Percentiles rank a stretch among this genome's conserved stretches.
Evolutionary conservation across 2,797 vertebrate genomes (phyloP).

Genomic region (Hylomyscus alleni): DNA sequence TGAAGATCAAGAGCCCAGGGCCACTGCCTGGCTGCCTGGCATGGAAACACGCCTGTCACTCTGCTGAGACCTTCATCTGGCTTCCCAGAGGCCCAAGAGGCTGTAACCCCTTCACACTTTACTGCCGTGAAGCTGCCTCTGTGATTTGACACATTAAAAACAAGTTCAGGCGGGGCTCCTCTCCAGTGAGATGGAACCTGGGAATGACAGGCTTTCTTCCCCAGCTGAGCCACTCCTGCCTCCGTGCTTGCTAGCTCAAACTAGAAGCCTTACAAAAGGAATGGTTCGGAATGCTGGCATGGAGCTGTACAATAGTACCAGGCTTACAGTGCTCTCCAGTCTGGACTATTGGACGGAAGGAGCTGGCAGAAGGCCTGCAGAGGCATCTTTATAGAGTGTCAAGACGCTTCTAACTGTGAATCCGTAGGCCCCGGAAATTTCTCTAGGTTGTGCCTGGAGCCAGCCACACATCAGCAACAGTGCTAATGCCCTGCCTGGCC

Average conservation of each 20-base stretch:
- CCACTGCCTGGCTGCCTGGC: neutral
- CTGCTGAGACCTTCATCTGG: neutral
- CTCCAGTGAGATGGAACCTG: constrained; percentile 75
- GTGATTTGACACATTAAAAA: constrained; percentile 78
- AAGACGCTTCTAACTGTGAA: neutral
- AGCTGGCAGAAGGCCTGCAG: neutral
- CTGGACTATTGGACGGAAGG: neutral
- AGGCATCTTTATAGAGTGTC: neutral
- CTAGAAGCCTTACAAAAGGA: neutral
- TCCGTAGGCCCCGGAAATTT: neutral
- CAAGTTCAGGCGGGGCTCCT: constrained; percentile 70
- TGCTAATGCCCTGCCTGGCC: neutral
- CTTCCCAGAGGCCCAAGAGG: neutral
- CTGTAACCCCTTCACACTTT: constrained; percentile 71
- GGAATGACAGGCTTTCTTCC: constrained; percentile 64
- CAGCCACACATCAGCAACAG: neutral
- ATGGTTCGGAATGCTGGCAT: neutral
- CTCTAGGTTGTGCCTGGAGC: neutral
- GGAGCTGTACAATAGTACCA: neutral
- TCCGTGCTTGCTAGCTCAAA: neutral
- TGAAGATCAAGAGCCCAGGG: neutral
- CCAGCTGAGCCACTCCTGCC: neutral
- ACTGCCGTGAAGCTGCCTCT: constrained; percentile 60
- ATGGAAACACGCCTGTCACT: constrained; percentile 37
- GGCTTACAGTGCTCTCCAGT: neutral